Percentiles rank a stretch among this genome's conserved stretches.
Evolutionary conservation across 2,888 invertebrate species (phyloP).

Genomic region (Meliscaeva auricollis): DNA sequence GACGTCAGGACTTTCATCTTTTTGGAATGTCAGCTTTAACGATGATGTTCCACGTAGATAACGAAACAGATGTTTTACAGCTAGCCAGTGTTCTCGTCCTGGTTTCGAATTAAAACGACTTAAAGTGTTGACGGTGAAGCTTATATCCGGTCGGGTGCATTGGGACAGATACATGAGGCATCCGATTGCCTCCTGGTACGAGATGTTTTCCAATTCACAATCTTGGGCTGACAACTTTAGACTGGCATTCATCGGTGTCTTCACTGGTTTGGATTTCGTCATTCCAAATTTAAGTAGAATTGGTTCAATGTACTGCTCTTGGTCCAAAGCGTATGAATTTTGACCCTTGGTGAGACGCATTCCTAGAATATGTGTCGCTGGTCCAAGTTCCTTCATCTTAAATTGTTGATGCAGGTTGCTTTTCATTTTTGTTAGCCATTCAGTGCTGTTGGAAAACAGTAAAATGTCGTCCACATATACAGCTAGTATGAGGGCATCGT

Average conservation of each 20-base stretch:
- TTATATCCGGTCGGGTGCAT: conserved; percentile 11
- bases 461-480: conserved; percentile 6
- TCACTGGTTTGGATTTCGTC: conserved; percentile 4
- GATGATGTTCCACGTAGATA: conserved; percentile 1
- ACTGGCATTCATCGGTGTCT: conserved; percentile 12
- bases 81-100: not conserved
- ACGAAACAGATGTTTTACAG: conserved; percentile 8
- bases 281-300: conserved; percentile 4
- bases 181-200: conserved; percentile 17
- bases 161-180: conserved; percentile 16
- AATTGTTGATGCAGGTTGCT: conserved; percentile 1
- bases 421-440: not conserved
- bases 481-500: conserved; percentile 7
- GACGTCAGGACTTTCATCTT: conserved; percentile 1
- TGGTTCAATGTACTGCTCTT: conserved; percentile 9
- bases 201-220: not conserved
- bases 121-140: conserved; percentile 1
- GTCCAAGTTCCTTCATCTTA: conserved; percentile 20
- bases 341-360: conserved; percentile 17
- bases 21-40: conserved; percentile 20
- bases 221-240: conserved; percentile 10
- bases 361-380: conserved; percentile 7
- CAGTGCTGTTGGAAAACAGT: conserved; percentile 1
- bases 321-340: conserved; percentile 12
- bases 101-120: conserved; percentile 16